phyloP scores from a whole-genome alignment of 2,797 vertebrate species.

The Coluber constrictor region DNA sequence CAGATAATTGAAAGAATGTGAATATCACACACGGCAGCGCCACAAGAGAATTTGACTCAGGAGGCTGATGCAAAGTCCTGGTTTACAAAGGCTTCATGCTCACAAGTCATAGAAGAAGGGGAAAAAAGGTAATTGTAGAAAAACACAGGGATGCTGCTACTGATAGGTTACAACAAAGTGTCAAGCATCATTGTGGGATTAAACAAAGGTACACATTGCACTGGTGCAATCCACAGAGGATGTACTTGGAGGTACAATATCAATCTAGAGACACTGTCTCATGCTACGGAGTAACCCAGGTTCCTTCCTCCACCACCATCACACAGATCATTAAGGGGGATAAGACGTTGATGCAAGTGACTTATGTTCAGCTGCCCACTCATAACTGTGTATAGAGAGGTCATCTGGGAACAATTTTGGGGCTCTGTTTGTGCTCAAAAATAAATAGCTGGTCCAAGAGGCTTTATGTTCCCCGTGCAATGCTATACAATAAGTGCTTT shows the following conservation, averaged over 20 bases:
- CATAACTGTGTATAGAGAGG: neutral
- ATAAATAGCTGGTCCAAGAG: neutral
- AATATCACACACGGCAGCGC: slow-evolving; percentile 6
- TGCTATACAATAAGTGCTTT: neutral
- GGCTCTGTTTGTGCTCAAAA: slow-evolving; percentile 13
- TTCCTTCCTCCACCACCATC: neutral
- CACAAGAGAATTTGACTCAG: accelerated
- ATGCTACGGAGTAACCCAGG: slow-evolving; percentile 15
- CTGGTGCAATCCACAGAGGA: slow-evolving; percentile 1
- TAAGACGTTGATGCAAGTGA: neutral
- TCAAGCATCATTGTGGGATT: neutral
- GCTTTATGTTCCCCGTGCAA: neutral
- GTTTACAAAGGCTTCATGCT: slow-evolving; percentile 13
- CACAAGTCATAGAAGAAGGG: neutral
- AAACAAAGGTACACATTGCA: slow-evolving; percentile 1
- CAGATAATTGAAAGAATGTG: neutral
- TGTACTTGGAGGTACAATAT: slow-evolving; percentile 18
- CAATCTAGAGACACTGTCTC: slow-evolving; percentile 19
- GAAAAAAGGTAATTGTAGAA: slow-evolving; percentile 14
- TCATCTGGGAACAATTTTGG: slow-evolving; percentile 15
- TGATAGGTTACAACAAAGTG: neutral
- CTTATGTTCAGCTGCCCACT: accelerated
- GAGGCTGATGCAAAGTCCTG: neutral
- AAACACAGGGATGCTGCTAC: neutral
- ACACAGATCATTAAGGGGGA: neutral